These are phyloP conservation scores for Rhinophrynus dorsalis DNA, from an alignment of 2,797 vertebrate species.

Conservation along the genomic window DNA sequence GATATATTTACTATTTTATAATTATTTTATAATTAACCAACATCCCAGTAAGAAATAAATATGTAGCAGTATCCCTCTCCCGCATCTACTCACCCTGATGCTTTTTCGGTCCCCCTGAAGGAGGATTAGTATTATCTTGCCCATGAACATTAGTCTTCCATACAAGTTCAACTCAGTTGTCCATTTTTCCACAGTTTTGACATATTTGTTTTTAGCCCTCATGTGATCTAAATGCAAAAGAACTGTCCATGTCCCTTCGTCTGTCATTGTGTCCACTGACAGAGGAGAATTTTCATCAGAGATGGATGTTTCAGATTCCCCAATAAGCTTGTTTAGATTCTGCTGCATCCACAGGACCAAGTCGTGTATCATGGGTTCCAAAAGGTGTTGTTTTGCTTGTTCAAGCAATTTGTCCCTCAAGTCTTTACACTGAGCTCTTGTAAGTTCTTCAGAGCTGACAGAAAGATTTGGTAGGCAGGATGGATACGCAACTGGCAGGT, in stretches of 20 bases:
- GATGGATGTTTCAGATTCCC: conserved; percentile 45
- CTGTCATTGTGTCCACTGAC: conserved; percentile 38
- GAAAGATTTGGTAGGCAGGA: conserved; percentile 74
- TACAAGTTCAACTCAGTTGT: conserved; percentile 71
- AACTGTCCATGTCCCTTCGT: conserved; percentile 65
- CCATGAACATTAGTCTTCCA: conserved; percentile 77
- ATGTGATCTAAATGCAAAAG: conserved; percentile 84
- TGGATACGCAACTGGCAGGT: conserved; percentile 77
- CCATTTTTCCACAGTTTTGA: conserved; percentile 78
- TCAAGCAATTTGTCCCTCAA: conserved; percentile 69
- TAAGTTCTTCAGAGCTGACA: conserved; percentile 74
- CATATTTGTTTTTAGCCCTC: conserved; percentile 74
- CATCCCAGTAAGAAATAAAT: too few relatives aligned
- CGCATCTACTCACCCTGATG: conserved; percentile 72
- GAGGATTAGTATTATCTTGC: conserved; percentile 77
- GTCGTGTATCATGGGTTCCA: conserved; percentile 76
- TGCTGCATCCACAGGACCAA: conserved; percentile 78
- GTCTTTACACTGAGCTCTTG: conserved; percentile 69
- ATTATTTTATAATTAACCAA: too few relatives aligned
- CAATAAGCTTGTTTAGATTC: conserved; percentile 63
- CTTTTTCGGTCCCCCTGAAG: conserved; percentile 73
- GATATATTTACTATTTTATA: too few relatives aligned
- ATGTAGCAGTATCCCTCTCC: not conserved
- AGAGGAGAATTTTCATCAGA: conserved; percentile 46
- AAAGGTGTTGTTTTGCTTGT: conserved; percentile 65